Evolutionary conservation across 1,140 invertebrate species (phyloP), one percentile per base, ranked within the genome.

Genomic region (Drosophila navojoa): DNA sequence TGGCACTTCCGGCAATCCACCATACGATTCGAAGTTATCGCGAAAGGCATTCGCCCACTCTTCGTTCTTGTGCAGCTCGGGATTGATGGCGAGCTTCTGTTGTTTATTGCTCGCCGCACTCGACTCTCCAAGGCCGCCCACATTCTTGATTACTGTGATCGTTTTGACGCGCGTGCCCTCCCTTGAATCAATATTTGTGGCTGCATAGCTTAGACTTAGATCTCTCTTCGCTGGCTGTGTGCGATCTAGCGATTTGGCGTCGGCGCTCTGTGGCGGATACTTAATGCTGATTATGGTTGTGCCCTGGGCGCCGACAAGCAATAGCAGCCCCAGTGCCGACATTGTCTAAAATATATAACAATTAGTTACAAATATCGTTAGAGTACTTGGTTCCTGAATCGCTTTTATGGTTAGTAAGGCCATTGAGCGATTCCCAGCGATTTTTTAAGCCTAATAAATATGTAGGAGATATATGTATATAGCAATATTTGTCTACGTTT

Each of bases 161-260:
- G 91, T 92, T 77, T 92, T 92, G 1, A 92, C 85, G 25, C 85
- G 91, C 11, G 91, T 91, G n/a, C 91, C 91, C 47, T 91, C 91
- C 53, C 91, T 92, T 57, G 90, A 91, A 50, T 92, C 85, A 19
- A 92, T 92, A 45, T 92, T 91, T 35, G 91, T 91, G 6, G 91
- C 91, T 11, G 91, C 72, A 85, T 92, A 92, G 57, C 91, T 91
- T 11, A 92, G 60, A 62, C 91, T 92, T 5, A 91, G 77, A 50
- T 92, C 91, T 38, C 85, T 40, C 35, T 91, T 91, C 22, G 74
- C 74, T 13, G 77, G 84, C 67, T 82, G 82, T 11, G 77, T 19
- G 27, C 16, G 58, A 27, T 81, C 66, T n/a, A 70, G 40, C 1
- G 42, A 44, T 3, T 44, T 9, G 7, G 5, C 11, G 16, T 42